phyloP scores from a whole-genome alignment of 37 sponge, comb jelly and placozoan species.

The Hormiphora californensis region DNA sequence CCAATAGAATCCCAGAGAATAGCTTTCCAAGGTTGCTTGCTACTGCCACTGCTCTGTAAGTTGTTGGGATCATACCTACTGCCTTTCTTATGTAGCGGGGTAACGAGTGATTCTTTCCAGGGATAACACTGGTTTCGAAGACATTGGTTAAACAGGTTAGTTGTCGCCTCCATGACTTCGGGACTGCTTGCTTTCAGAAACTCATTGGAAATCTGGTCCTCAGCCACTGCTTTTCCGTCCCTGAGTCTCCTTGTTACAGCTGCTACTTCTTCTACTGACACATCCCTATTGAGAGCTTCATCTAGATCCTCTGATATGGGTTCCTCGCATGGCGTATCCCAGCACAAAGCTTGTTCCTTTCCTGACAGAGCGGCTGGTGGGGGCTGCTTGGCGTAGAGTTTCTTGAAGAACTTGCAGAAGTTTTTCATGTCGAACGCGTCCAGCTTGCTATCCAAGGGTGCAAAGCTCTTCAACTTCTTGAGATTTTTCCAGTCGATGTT shows the following conservation, averaged over 20 bases:
- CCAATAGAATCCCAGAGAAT: no score
- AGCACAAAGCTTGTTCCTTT: no score
- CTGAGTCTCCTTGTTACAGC: not conserved
- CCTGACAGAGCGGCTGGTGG: no score
- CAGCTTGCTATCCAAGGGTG: not conserved
- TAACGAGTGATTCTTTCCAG: no score
- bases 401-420: slow-evolving; percentile 12
- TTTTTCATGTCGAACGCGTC: slow-evolving; percentile 13
- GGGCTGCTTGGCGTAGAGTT: not conserved
- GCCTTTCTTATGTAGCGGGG: no score
- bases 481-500: not conserved
- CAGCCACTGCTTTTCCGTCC: not conserved
- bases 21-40: no score
- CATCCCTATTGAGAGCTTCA: not conserved
- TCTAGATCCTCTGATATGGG: not conserved
- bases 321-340: no score
- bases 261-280: not conserved
- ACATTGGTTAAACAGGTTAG: not conserved
- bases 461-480: not conserved
- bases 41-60: no score
- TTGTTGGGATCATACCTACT: no score
- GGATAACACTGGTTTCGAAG: no score
- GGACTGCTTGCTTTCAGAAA: not conserved
- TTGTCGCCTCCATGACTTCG: not conserved
- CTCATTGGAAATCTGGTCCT: slow-evolving; percentile 2